Percentiles rank a stretch among this genome's conserved stretches.
Evolutionary conservation across 2,888 invertebrate species (phyloP).

Genomic region (Dryocosmus kuriphilus): DNA sequence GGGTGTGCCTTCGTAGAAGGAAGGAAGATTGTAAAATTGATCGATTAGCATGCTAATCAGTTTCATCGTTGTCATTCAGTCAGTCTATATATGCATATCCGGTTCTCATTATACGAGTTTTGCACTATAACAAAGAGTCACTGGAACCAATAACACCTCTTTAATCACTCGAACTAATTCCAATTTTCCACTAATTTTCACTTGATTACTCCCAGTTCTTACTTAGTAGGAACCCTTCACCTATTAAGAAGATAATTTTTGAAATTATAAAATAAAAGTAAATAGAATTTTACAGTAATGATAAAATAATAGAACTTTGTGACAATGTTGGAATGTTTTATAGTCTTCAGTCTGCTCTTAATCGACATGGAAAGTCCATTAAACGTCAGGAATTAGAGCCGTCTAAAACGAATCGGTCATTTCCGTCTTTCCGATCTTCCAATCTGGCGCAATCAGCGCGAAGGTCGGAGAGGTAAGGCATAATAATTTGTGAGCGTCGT

Average conservation of each 20-base stretch:
- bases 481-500: conserved; percentile 24
- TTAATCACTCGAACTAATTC: background rate
- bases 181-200: background rate
- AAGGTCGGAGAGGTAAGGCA: conserved; percentile 34
- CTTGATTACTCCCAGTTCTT: background rate
- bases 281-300: background rate
- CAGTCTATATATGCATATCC: conserved; percentile 38
- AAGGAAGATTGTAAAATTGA: conserved; percentile 50
- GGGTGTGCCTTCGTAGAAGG: background rate
- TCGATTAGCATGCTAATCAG: conserved; percentile 52
- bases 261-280: no score
- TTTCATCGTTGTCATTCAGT: conserved; percentile 25
- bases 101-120: conserved; percentile 10
- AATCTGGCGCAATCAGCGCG: conserved; percentile 43
- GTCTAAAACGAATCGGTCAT: conserved; percentile 42
- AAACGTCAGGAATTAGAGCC: conserved; percentile 30
- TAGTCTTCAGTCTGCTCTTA: conserved; percentile 11
- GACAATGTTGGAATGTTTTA: conserved; percentile 20
- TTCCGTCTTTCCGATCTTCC: conserved; percentile 49
- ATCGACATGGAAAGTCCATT: conserved; percentile 39
- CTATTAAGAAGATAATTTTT: no score
- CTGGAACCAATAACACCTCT: background rate
- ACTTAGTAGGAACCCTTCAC: no score
- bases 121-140: background rate
- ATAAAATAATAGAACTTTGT: background rate